Evolutionary conservation across 2,797 vertebrate species (phyloP), one percentile per base, ranked within the genome.

Genomic region (Alfaro cultratus): DNA sequence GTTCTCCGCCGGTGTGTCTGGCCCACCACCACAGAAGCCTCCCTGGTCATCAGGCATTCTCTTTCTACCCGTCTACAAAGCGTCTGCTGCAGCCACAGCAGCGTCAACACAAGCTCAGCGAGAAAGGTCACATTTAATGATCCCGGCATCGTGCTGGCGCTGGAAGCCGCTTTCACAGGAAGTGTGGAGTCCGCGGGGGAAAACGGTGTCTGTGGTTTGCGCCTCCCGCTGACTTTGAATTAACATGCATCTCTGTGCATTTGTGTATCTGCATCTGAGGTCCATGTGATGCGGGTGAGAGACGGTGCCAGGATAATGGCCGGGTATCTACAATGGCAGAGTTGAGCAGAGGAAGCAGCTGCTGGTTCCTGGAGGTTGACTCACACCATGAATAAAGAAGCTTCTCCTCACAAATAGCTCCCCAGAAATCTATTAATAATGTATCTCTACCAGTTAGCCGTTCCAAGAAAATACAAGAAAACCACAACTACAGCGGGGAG

Each of bases 61-160:
- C 93, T 95, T 94, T 95, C 86, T 90, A 90, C 71, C 80, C 45
- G 49, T 83, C 92, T 87, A 94, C 92, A 95, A 95, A 94, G 93
- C 80, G 80, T 76, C 81, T 75, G 83, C 73, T 77, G 5, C 29
- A 0, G 75, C 82, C 78, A 3, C 86, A 75, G 82, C 92, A 90
- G 83, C 85, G 74, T 84, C 89, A 82, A 85, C 90, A 85, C n/a
- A 75, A 13, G 86, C 68, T 76, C 74, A 34, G 75, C 16, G 64
- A 81, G 76, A 94, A 95, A 95, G 94, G 94, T 95, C 94, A 93
- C 80, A 74, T 84, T 81, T 94, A 95, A 95, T 95, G 93, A 95
- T 90, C 80, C 75, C 26, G 74, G 47, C 62, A n/a, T 43, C 82
- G 74, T 12, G 81, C 85, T 76, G 90, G 45, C 83, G 71, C 85